Percentiles rank a stretch among this genome's conserved stretches.
These are phyloP conservation scores for Pangasius mekongensis DNA, from an alignment of 2,797 vertebrate species.

Conservation along the genomic window DNA sequence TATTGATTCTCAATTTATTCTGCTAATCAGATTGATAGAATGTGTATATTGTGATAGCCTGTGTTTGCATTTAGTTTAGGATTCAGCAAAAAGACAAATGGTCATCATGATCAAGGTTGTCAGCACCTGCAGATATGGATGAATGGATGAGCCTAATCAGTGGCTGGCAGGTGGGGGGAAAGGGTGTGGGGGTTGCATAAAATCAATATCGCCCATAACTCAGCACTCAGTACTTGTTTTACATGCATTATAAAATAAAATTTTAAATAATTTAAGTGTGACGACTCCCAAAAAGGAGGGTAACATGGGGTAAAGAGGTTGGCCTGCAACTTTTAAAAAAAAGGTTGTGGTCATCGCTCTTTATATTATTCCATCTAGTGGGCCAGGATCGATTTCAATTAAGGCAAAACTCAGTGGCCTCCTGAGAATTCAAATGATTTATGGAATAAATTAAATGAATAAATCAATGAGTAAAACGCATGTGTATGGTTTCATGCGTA, in stretches of 20 bases:
- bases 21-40: neutral
- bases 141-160: neutral
- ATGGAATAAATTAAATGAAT: neutral
- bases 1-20: neutral
- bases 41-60: neutral
- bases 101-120: neutral
- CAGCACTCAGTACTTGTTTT: neutral
- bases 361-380: constrained; percentile 42
- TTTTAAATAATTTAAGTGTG: neutral
- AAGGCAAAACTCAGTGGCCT: constrained; percentile 55
- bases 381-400: constrained; percentile 69
- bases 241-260: neutral
- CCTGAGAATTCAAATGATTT: constrained; percentile 15
- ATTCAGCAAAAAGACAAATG: constrained; percentile 1
- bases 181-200: neutral
- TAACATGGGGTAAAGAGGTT: neutral
- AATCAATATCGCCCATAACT: neutral
- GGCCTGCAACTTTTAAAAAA: neutral
- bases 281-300: neutral
- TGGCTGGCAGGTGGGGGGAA: neutral
- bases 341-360: neutral
- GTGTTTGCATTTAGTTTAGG: neutral
- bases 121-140: neutral
- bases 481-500: constrained; percentile 62
- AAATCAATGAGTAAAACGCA: constrained; percentile 55